phyloP scores from a whole-genome alignment of 2,113 vertebrate species.

The Trachemys scripta region DNA sequence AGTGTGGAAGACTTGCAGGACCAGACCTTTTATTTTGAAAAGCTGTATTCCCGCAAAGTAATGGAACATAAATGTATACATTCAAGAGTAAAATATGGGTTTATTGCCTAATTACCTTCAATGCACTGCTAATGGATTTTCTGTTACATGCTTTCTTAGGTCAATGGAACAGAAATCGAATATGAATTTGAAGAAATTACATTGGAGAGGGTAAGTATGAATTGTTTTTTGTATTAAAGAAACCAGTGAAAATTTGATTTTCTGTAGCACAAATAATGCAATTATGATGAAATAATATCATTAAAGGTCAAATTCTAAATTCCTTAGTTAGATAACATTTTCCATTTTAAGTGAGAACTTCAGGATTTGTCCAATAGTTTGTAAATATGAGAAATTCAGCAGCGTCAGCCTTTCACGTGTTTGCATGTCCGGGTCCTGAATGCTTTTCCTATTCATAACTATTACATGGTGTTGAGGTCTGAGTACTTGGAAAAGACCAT shows the following conservation, averaged over 20 bases:
- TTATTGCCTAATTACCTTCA: background rate
- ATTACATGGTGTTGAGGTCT: fast-evolving
- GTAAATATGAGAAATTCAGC: background rate
- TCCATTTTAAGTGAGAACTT: background rate
- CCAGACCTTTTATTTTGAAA: background rate
- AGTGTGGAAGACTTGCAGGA: background rate
- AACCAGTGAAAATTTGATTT: background rate
- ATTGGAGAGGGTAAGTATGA: conserved; percentile 91
- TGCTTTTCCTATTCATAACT: background rate
- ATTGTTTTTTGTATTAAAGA: background rate
- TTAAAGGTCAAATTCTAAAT: background rate
- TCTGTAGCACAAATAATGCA: background rate
- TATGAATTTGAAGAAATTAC: conserved; percentile 99
- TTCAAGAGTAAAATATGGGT: background rate
- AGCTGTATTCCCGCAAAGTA: background rate
- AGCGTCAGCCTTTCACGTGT: background rate
- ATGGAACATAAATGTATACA: background rate
- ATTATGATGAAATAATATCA: background rate
- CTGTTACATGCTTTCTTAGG: conserved; percentile 80
- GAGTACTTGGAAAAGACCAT: background rate
- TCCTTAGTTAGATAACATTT: background rate
- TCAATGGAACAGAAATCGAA: conserved; percentile 98
- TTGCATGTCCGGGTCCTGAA: background rate
- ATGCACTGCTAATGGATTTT: conserved; percentile 45
- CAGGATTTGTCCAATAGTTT: background rate